Base-by-base conservation (phyloP, 2,888 invertebrate genomes). In the Druceiella hillmani region DNA sequence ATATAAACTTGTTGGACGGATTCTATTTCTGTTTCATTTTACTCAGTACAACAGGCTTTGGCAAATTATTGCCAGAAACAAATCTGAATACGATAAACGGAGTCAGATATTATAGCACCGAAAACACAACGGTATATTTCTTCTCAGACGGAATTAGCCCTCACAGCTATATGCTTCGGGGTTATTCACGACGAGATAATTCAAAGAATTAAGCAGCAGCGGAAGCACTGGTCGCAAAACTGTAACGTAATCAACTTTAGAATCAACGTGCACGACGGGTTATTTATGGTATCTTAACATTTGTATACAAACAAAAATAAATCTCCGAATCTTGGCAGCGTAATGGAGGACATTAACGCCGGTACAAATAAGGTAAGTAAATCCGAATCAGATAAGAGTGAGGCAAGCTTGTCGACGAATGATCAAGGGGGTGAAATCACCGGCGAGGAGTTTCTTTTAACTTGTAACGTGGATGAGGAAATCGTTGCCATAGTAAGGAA, bases 11-110 rank as follows among this genome's bases (percentile, higher is more conserved):
- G 44, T 69, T 97, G 50, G 93, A 94, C 58, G 89, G 90, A 45
- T 81, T 91, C 55, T 95, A 89, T 66, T 95, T 94, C 66, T 94
- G 93, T 66, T 95, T 95, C 64, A 93, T 94, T 83, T 88, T 91
- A 50, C 75, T 94, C 56, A 91, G 88, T 54, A 92, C 92, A 10
- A 91, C 90, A 55, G 93, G 93, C 17, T 91, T 91, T 51, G 90
- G 89, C 43, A 88, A 88, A 57, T 79, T 89, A 66, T 76, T 88
- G 48, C 88, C 89, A 33, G 87, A 87, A 17, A 76, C 76, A 57
- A 69, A 61, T 41, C 69, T 66, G 40, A 68, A 68, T 2, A 68
- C 67, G 6, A 58, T 62, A 60, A 77, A 62, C 59, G 77, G 54
- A 59, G 71, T 61, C 50, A 69, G 62, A 58, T 74, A 60, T 56